Conservation (phyloP, 2,797 vertebrate species). For the Mycteria americana region DNA sequence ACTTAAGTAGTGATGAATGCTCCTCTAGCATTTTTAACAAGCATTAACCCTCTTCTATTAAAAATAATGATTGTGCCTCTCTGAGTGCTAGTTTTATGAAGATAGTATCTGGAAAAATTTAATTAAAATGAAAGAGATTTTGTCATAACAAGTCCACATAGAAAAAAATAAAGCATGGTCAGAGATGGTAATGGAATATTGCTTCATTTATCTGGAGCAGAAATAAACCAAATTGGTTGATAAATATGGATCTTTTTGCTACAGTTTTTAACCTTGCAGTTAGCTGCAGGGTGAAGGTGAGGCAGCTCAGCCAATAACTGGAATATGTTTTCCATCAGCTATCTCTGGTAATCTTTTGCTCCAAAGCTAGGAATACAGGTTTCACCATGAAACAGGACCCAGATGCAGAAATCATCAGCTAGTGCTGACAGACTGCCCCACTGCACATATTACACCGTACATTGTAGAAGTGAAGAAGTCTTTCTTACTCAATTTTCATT, state of each 20-base stretch:
- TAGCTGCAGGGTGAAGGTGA: constrained; percentile 1
- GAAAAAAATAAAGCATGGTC: background rate
- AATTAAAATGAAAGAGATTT: constrained; percentile 21
- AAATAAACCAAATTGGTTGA: background rate
- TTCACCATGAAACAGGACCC: background rate
- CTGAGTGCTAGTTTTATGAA: background rate
- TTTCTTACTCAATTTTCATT: background rate
- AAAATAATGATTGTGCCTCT: background rate
- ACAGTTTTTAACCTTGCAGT: background rate
- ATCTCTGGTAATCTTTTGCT: constrained; percentile 5
- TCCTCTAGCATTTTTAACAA: background rate
- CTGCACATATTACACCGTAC: background rate
- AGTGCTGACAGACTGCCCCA: background rate
- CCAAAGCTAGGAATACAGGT: background rate
- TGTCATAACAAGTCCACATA: background rate
- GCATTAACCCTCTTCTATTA: background rate
- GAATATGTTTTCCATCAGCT: background rate
- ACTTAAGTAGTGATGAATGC: background rate
- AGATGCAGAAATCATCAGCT: background rate
- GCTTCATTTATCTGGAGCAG: background rate
- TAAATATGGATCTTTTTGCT: background rate
- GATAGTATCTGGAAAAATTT: constrained; percentile 12
- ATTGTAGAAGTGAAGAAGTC: background rate
- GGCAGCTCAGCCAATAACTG: background rate
- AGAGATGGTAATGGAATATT: background rate